These are phyloP conservation scores for Cecidostiba fungosa DNA, from an alignment of 2,888 invertebrate genomes.

Conservation along the genomic window DNA sequence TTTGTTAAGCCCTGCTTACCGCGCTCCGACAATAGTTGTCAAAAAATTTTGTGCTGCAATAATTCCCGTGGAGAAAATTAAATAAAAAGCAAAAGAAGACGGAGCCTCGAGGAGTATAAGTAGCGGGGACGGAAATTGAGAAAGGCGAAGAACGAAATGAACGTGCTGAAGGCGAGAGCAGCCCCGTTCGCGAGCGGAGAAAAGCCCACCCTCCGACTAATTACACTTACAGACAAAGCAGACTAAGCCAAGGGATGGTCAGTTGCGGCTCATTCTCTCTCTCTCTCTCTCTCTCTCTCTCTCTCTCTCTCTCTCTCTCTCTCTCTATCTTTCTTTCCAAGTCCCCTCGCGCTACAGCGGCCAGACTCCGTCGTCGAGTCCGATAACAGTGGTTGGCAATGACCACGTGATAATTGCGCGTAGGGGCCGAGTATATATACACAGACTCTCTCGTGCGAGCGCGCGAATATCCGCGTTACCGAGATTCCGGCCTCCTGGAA, in stretches of 20 bases:
- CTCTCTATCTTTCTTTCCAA: constrained; percentile 13
- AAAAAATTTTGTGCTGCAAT: not conserved
- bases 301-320: constrained; percentile 51
- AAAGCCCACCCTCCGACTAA: constrained; percentile 74
- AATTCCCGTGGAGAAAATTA: not conserved
- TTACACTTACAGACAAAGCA: constrained; percentile 80
- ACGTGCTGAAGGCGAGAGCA: constrained; percentile 70
- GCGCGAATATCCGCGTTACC: constrained; percentile 70
- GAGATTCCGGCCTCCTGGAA: constrained; percentile 74
- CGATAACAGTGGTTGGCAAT: constrained; percentile 78
- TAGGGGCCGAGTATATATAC: not conserved
- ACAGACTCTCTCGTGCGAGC: constrained; percentile 23
- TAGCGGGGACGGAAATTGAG: constrained; percentile 17
- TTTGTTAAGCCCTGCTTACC: constrained; percentile 37
- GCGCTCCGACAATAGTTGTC: not conserved
- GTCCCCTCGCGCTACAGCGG: not conserved
- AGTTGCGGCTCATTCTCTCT: constrained; percentile 63
- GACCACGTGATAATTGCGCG: constrained; percentile 78
- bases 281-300: constrained; percentile 48
- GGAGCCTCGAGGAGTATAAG: not conserved
- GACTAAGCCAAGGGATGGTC: constrained; percentile 75
- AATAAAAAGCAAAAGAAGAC: not conserved
- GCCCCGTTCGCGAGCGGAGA: constrained; percentile 63
- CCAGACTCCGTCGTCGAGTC: constrained; percentile 48
- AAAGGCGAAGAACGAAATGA: constrained; percentile 17